Conservation (phyloP, 2,797 vertebrate genomes). For the Propithecus deckenii region DNA sequence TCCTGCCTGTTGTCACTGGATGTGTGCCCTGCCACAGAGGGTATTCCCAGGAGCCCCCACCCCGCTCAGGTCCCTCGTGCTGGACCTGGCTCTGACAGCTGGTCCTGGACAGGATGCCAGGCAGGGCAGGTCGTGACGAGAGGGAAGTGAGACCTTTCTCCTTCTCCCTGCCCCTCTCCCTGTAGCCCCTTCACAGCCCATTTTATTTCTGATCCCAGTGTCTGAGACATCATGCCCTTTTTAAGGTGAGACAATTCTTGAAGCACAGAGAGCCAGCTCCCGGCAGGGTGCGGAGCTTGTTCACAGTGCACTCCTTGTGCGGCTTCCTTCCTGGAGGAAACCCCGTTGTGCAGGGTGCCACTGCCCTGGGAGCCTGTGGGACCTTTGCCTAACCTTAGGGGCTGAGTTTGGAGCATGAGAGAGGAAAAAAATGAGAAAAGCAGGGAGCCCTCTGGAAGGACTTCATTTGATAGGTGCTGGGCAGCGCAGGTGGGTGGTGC, state of each 20-base stretch:
- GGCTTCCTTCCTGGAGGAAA: background rate
- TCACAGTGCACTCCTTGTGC: rapidly evolving
- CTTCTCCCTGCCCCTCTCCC: background rate
- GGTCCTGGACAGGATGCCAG: background rate
- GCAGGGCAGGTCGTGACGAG: background rate
- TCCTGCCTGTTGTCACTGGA: rapidly evolving
- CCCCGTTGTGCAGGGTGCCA: rapidly evolving
- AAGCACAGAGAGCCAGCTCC: background rate
- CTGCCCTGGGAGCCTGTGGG: background rate
- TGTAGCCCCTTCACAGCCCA: background rate
- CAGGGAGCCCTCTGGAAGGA: background rate
- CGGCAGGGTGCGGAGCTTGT: background rate
- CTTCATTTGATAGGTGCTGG: too few relatives aligned
- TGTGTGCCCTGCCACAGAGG: background rate
- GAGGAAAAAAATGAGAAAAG: background rate
- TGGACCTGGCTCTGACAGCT: rapidly evolving
- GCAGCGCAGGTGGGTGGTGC: too few relatives aligned
- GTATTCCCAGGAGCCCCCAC: background rate
- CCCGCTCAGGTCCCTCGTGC: too few relatives aligned
- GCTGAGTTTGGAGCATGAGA: background rate
- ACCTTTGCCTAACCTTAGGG: background rate
- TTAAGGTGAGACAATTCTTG: background rate
- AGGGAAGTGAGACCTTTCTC: background rate
- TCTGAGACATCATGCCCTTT: background rate
- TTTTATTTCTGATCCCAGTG: background rate